Conservation (phyloP, 1,140 invertebrate genomes). For the Drosophila malerkotliana region DNA sequence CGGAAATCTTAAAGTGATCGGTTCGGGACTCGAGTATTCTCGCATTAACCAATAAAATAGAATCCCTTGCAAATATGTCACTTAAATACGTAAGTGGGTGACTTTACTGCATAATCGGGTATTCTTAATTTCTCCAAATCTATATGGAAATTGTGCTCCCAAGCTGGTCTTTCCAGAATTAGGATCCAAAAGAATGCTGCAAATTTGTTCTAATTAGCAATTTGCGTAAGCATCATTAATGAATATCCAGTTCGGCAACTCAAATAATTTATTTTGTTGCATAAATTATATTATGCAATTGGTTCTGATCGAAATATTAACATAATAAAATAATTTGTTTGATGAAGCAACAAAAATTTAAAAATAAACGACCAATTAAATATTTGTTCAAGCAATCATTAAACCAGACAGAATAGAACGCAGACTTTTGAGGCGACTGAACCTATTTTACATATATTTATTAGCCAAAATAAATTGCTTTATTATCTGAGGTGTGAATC, state of each 20-base stretch:
- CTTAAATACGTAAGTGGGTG: slow-evolving; percentile 58
- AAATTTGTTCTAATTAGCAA: slow-evolving; percentile 47
- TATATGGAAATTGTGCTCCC: slow-evolving; percentile 7
- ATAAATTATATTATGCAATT: slow-evolving; percentile 48
- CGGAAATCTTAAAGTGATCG: slow-evolving; percentile 41
- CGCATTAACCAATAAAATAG: slow-evolving; percentile 5
- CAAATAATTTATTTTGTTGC: slow-evolving; percentile 11
- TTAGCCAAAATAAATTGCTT: slow-evolving; percentile 41
- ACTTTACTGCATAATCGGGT: slow-evolving; percentile 24
- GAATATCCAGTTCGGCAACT: slow-evolving; percentile 15
- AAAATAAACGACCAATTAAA: slow-evolving; percentile 14
- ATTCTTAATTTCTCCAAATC: slow-evolving; percentile 15
- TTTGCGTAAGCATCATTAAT: slow-evolving; percentile 38
- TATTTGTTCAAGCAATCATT: slow-evolving; percentile 17
- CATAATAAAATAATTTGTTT: slow-evolving; percentile 32
- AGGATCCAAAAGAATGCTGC: slow-evolving; percentile 18
- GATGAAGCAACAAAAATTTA: slow-evolving; percentile 8
- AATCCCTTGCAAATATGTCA: slow-evolving; percentile 43
- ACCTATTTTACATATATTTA: slow-evolving; percentile 20
- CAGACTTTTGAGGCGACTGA: slow-evolving; percentile 2
- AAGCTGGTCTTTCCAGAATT: slow-evolving; percentile 39
- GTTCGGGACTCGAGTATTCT: slow-evolving; percentile 19
- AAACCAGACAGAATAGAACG: neutral
- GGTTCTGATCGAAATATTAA: slow-evolving; percentile 18
- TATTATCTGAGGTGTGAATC: slow-evolving; percentile 53